These are phyloP conservation scores for Astreopora myriophthalma DNA, from an alignment of 64 coral and sea anemone species.

Conservation along the genomic window DNA sequence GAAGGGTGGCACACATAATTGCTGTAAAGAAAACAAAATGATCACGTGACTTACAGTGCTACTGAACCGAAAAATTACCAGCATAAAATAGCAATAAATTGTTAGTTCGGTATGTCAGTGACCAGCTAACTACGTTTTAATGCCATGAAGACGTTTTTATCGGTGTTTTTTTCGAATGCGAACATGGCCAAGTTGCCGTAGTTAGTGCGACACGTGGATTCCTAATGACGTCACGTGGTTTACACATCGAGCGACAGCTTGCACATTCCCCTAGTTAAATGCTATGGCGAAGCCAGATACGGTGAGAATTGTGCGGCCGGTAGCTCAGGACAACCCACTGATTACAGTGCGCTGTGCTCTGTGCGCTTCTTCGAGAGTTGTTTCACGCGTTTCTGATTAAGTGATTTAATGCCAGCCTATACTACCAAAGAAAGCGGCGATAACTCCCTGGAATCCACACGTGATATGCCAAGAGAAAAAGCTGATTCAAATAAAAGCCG, in stretches of 20 bases:
- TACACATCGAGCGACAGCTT: background rate
- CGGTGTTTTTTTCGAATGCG: background rate
- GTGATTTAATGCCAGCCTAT: background rate
- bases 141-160: background rate
- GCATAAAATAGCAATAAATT: background rate
- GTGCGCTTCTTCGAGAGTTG: background rate
- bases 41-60: background rate
- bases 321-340: background rate
- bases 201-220: background rate
- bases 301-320: background rate
- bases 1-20: slow-evolving; percentile 4
- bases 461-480: too few relatives aligned
- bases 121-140: background rate
- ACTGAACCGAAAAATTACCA: background rate
- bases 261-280: background rate
- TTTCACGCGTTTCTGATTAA: background rate
- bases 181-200: background rate
- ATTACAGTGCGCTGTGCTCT: background rate
- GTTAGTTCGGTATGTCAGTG: background rate
- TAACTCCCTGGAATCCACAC: background rate
- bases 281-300: background rate
- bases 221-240: background rate
- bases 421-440: background rate
- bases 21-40: background rate
- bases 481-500: background rate